Base-by-base conservation (phyloP, 1,140 invertebrate species). In the Popillia japonica region DNA sequence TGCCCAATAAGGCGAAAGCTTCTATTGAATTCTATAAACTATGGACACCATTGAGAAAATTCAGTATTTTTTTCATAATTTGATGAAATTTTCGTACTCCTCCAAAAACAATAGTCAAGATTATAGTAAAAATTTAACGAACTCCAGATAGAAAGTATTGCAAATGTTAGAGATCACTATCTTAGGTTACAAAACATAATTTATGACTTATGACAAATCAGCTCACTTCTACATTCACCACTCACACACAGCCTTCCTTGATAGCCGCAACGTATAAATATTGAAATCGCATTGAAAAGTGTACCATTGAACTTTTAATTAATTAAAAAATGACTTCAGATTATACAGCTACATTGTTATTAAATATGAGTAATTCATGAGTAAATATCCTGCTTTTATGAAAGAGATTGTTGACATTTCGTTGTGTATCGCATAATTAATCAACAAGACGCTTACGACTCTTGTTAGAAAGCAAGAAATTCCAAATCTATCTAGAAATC, bases 341-440 rank as follows among this genome's bases (percentile, higher is more conserved):
- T 55, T 55, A 55, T 55, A 6, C 48, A 17, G 48, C 17, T 17
- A n/a, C 14, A 55, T 55, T 55, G 48, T 55, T 55, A 55, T 55
- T 55, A 17, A 55, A 55, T 55, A n/a, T 55, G 48, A 55, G n/a
- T 55, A 55, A 55, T 55, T 55, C 48, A 55, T 55, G 48, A 55
- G 17, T 55, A 55, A 55, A 55, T 55, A 55, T 55, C 48, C 3
- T 55, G 48, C 14, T 55, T 55, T 55, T 55, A 55, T 17, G 48
- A 55, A 55, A n/a, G 27, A 34, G 27, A 34, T 34, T 34, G 27
- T 34, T 34, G 27, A 34, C 27, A 34, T 34, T 34, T 55, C 17
- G 14, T 55, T 44, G 0, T 4, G 14, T 0, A 55, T 55, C 14
- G 14, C 14, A 17, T 17, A 55, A 55, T 14, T 55, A n/a, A 17